phyloP scores from a whole-genome alignment of 2,113 vertebrate genomes.

The Aptenodytes patagonicus region DNA sequence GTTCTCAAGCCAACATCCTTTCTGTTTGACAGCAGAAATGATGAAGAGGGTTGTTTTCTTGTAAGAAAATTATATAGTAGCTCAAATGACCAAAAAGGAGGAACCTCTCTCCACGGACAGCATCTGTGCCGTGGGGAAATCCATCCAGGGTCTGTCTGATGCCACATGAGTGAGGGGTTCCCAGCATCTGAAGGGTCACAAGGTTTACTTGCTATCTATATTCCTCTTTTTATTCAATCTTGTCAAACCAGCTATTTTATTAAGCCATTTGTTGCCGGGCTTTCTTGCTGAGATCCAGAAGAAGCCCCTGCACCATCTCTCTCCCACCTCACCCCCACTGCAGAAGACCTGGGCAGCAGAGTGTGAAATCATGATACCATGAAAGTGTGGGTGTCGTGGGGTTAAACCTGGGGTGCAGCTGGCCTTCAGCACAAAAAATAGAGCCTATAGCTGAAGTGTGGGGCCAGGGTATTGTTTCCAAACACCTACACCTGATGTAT shows the following conservation, averaged over 20 bases:
- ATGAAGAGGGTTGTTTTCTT: neutral
- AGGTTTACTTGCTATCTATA: neutral
- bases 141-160: neutral
- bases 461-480: neutral
- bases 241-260: neutral
- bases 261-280: neutral
- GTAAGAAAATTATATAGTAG: neutral
- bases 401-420: neutral
- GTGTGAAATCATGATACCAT: neutral
- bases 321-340: neutral
- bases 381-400: neutral
- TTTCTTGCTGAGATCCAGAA: neutral
- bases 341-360: neutral
- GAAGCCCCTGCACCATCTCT: accelerated
- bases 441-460: neutral
- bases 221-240: neutral
- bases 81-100: neutral
- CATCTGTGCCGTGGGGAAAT: neutral
- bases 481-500: neutral
- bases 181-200: neutral
- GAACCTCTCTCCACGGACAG: neutral
- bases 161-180: accelerated
- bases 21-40: neutral
- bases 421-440: neutral
- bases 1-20: neutral